Percentiles rank a stretch among this genome's conserved stretches.
phyloP scores from a whole-genome alignment of 1,140 invertebrate genomes.

The Luehdorfia chinensis region DNA sequence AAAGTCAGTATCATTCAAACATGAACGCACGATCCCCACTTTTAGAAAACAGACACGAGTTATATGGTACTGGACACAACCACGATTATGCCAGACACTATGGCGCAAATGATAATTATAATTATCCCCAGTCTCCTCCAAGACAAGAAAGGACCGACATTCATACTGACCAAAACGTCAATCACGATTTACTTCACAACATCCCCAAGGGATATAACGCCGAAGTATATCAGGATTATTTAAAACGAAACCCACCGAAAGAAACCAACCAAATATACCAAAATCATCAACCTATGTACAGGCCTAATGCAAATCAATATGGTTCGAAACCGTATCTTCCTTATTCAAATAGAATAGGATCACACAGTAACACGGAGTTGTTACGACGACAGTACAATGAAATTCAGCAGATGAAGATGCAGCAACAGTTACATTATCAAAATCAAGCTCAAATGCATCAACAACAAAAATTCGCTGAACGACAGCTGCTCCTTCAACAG shows the following conservation, averaged over 20 bases:
- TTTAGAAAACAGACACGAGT: conserved; percentile 72
- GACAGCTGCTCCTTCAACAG: conserved; percentile 75
- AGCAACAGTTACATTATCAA: conserved; percentile 79
- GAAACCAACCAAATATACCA: conserved; percentile 77
- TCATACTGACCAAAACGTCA: conserved; percentile 63
- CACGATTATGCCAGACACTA: conserved; percentile 68
- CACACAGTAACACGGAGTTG: conserved; percentile 76
- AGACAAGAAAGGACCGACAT: conserved; percentile 55
- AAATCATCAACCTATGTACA: conserved; percentile 74
- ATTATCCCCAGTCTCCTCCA: conserved; percentile 61
- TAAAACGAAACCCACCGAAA: conserved; percentile 76
- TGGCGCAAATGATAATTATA: conserved; percentile 67
- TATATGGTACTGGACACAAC: conserved; percentile 71
- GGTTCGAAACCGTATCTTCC: conserved; percentile 69
- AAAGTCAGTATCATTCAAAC: conserved; percentile 68
- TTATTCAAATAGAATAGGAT: conserved; percentile 71
- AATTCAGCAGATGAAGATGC: conserved; percentile 80
- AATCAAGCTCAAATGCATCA: conserved; percentile 79
- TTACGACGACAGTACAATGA: conserved; percentile 79
- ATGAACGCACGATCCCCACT: conserved; percentile 71
- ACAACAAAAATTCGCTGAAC: conserved; percentile 79
- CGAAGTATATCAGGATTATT: conserved; percentile 74
- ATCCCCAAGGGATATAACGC: conserved; percentile 74
- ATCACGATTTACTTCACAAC: conserved; percentile 60
- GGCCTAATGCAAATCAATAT: conserved; percentile 64